Evolutionary conservation across 2,888 invertebrate genomes (phyloP).

Genomic region (Cenopis cana): DNA sequence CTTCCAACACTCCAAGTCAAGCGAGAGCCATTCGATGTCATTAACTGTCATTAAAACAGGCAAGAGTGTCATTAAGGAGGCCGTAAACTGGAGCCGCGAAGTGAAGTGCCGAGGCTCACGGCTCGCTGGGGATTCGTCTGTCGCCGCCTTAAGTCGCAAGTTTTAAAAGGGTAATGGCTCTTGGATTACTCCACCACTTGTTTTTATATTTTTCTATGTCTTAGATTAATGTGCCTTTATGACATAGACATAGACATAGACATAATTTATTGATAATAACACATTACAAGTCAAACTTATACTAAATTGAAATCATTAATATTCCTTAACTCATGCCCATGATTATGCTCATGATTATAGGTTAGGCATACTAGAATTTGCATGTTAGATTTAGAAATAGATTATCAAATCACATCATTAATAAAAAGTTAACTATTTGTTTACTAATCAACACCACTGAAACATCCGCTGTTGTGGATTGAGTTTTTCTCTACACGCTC

Average conservation of each 20-base stretch:
- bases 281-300: too few relatives aligned
- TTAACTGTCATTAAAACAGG: conserved; percentile 71
- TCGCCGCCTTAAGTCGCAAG: conserved; percentile 46
- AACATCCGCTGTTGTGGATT: too few relatives aligned
- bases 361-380: neutral
- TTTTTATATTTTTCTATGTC: conserved; percentile 26
- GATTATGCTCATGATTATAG: neutral
- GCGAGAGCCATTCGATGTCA: conserved; percentile 65
- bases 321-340: too few relatives aligned
- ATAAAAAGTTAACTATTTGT: neutral
- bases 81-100: conserved; percentile 49
- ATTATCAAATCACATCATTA: neutral
- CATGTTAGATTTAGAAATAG: neutral
- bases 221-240: too few relatives aligned
- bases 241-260: too few relatives aligned
- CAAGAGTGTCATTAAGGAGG: conserved; percentile 50
- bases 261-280: too few relatives aligned
- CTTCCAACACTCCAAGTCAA: conserved; percentile 39
- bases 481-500: too few relatives aligned
- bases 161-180: conserved; percentile 48
- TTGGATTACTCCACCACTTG: conserved; percentile 27
- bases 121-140: conserved; percentile 59
- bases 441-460: too few relatives aligned
- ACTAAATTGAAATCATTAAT: too few relatives aligned
- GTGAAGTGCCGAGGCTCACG: conserved; percentile 40